Percentiles rank a stretch among this genome's conserved stretches.
These are phyloP conservation scores for Megaceryle torquata DNA, from an alignment of 2,113 vertebrate species.

Conservation along the genomic window DNA sequence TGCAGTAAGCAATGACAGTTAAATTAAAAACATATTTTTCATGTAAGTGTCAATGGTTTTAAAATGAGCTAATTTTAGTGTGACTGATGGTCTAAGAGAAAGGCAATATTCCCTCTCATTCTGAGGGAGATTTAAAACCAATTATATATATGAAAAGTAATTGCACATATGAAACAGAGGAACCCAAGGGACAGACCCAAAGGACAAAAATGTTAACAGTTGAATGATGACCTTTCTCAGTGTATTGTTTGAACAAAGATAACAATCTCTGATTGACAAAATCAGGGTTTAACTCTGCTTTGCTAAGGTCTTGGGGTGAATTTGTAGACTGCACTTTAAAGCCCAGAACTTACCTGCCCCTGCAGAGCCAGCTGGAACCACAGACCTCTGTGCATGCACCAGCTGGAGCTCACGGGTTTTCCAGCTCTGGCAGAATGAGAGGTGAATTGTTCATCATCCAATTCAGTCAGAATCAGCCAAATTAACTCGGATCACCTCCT, in stretches of 20 bases:
- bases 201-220: background rate
- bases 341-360: background rate
- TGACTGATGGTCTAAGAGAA: background rate
- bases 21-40: background rate
- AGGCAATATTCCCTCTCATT: background rate
- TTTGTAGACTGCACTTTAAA: background rate
- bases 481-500: background rate
- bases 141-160: background rate
- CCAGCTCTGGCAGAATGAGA: background rate
- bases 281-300: background rate
- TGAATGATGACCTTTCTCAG: background rate
- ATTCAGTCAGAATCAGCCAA: background rate
- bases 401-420: background rate
- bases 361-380: background rate
- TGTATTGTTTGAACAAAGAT: background rate
- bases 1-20: background rate
- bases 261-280: background rate
- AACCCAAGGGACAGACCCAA: background rate
- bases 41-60: background rate
- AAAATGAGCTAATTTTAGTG: conserved; percentile 16
- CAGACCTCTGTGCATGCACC: background rate
- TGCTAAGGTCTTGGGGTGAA: background rate
- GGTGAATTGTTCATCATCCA: background rate
- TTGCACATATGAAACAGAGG: background rate
- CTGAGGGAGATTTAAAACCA: background rate